A percentile compares a stretch with the other conserved stretches of the same genome.
Evolutionary conservation across 2,888 invertebrate genomes (phyloP).

Genomic region (Euproctis similis): DNA sequence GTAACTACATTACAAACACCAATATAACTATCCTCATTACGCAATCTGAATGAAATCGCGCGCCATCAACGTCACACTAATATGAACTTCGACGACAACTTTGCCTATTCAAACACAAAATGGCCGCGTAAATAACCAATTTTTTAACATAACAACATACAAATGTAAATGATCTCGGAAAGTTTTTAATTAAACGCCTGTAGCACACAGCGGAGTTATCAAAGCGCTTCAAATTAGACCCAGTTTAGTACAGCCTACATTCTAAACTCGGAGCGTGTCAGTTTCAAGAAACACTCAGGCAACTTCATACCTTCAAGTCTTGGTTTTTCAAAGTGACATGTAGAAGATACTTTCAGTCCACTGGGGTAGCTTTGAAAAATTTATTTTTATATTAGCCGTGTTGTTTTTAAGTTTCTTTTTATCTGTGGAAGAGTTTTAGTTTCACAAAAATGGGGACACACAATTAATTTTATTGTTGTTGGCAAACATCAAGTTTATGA

Average conservation of each 20-base stretch:
- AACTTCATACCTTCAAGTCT: conserved; percentile 15
- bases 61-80: no score
- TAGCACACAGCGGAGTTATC: conserved; percentile 12
- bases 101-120: no score
- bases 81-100: no score
- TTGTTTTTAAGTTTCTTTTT: conserved; percentile 12
- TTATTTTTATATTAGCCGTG: conserved; percentile 7
- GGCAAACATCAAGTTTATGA: no score
- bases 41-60: no score
- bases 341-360: conserved; percentile 11
- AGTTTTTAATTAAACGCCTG: conserved; percentile 23
- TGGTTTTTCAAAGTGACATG: conserved; percentile 20
- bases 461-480: no score
- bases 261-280: conserved; percentile 23
- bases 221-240: conserved; percentile 24
- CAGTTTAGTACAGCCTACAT: conserved; percentile 20
- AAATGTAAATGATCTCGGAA: conserved; percentile 13
- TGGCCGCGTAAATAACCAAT: conserved; percentile 5
- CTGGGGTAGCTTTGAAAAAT: conserved; percentile 26
- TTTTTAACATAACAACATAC: conserved; percentile 7
- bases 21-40: no score
- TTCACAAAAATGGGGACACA: conserved; percentile 9
- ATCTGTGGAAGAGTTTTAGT: conserved; percentile 3
- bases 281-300: conserved; percentile 12
- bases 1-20: no score